phyloP scores from a whole-genome alignment of 1,140 invertebrate species.

The Lasioglossum albipes region DNA sequence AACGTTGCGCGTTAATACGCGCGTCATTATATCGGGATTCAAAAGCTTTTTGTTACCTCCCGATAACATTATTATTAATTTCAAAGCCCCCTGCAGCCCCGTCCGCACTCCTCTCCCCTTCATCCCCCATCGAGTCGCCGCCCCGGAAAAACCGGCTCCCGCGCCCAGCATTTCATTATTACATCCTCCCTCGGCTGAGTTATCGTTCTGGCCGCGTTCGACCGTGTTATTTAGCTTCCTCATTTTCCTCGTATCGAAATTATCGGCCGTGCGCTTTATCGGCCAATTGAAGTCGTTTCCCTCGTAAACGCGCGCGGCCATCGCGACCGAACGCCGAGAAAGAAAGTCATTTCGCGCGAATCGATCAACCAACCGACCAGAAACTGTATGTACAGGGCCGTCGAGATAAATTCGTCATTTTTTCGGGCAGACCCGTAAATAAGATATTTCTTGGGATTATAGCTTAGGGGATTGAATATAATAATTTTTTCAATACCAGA shows the following conservation, averaged over 20 bases:
- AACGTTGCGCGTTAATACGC: slow-evolving; percentile 49
- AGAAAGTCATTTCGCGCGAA: not conserved
- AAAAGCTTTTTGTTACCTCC: slow-evolving; percentile 51
- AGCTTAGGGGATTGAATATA: too few species aligned
- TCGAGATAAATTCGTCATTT: too few species aligned
- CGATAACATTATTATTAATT: slow-evolving; percentile 57
- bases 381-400: too few species aligned
- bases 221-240: slow-evolving; percentile 39
- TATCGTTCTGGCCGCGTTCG: slow-evolving; percentile 38
- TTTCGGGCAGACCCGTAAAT: too few species aligned
- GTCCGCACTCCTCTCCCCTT: accelerated
- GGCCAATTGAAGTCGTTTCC: not conserved
- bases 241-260: slow-evolving; percentile 25
- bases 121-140: not conserved
- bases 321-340: not conserved
- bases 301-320: not conserved
- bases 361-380: not conserved
- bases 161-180: slow-evolving; percentile 30
- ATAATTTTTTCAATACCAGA: too few species aligned
- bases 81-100: slow-evolving; percentile 14
- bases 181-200: slow-evolving; percentile 11
- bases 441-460: too few species aligned
- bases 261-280: slow-evolving; percentile 12
- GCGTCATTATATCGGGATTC: slow-evolving; percentile 50
- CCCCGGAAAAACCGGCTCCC: slow-evolving; percentile 33